Evolutionary conservation across 2,888 invertebrate species (phyloP), one percentile per base, ranked within the genome.

Genomic region (Morpho deidamia): DNA sequence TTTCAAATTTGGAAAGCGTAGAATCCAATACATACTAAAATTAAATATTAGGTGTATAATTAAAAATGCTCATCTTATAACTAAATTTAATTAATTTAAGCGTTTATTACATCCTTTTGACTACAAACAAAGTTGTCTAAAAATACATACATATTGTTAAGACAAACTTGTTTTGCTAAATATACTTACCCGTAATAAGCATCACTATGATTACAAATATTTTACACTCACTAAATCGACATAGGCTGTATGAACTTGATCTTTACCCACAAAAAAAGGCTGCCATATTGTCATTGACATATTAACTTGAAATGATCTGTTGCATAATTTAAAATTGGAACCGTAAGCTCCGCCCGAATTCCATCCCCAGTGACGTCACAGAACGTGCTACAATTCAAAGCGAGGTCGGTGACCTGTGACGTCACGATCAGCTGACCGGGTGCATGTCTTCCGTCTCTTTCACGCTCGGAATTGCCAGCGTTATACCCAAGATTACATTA

Each of bases 381-480:
- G 54, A 54, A 61, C 68, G 66, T 62, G 69, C 71, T 66, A 69
- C 60, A 62, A 63, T 61, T 60, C 55, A 60, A 63, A 58, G 60
- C 56, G 66, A 66, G 85, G 81, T 82, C 83, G 72, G 51, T 71
- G 82, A 76, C 83, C 84, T 66, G 66, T 84, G 84, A 86, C 86
- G 86, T 85, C 82, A 83, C 71, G 62, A 80, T 80, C 86, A 86
- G 84, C 87, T 87, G 86, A 71, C 69, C 58, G 67, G 66, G 63
- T 72, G 78, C 77, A 74, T 66, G 61, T 59, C 66, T 58, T 50
- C 48, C 55, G 40, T 60, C 58, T 35, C 60, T 38, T 40, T 58
- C 56, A 50, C 53, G 45, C 33, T 39, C 35, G 44, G 44, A 44
- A 50, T 40, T 51, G 52, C 12, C 35, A 40, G 40, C 34, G 48